A percentile compares a stretch with the other conserved stretches of the same genome.
Evolutionary conservation across 2,888 invertebrate genomes (phyloP).

Genomic region (Cheiracanthium punctorium): DNA sequence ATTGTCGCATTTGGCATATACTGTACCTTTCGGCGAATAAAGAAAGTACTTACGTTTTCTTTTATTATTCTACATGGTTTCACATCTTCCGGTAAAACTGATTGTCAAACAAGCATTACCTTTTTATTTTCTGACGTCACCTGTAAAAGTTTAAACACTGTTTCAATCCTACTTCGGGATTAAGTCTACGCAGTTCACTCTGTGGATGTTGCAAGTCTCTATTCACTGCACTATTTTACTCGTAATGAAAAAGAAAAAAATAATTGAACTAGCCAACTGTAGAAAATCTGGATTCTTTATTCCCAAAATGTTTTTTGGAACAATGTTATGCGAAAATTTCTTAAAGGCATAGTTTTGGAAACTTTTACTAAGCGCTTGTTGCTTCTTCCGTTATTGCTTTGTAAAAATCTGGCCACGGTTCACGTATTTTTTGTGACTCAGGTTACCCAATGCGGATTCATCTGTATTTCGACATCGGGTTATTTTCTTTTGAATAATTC

Average conservation of each 20-base stretch:
- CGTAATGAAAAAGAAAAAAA: no score
- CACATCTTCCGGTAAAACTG: neutral
- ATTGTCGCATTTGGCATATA: neutral
- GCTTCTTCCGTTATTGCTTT: no score
- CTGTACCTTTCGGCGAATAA: neutral
- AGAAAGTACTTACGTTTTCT: neutral
- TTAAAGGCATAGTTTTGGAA: neutral
- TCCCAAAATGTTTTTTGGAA: neutral
- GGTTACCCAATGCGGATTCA: no score
- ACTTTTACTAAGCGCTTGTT: neutral
- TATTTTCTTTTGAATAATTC: no score
- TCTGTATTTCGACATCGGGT: no score
- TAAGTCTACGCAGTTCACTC: neutral
- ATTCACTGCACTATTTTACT: no score
- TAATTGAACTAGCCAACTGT: neutral
- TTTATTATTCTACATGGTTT: neutral
- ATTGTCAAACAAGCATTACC: neutral
- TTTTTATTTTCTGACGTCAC: neutral
- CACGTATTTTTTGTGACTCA: no score
- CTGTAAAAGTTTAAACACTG: neutral
- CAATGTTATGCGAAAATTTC: neutral
- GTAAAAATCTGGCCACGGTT: no score
- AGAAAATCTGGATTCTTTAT: neutral
- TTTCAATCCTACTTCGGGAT: neutral
- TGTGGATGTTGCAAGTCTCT: neutral